These are phyloP conservation scores for Cosmia trapezina DNA, from an alignment of 2,888 invertebrate species.

Conservation along the genomic window DNA sequence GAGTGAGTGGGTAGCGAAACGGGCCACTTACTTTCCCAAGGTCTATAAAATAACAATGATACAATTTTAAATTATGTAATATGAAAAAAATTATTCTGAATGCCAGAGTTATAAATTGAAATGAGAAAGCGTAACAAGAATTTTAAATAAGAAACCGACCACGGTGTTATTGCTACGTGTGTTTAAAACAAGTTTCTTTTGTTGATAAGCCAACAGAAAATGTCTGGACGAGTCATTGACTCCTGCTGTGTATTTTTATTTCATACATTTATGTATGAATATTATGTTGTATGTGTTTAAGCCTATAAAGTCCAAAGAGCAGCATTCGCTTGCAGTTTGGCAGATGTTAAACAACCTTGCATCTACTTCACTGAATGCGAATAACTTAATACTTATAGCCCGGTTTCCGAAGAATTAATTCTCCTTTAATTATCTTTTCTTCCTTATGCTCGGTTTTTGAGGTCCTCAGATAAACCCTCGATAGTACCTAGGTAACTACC, in stretches of 20 bases:
- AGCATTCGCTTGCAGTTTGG: neutral
- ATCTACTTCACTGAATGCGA: slow-evolving; percentile 10
- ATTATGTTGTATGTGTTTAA: slow-evolving; percentile 20
- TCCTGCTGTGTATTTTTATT: slow-evolving; percentile 68
- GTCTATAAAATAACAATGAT: slow-evolving; percentile 59
- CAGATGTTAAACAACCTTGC: slow-evolving; percentile 7
- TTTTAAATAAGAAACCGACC: slow-evolving; percentile 79
- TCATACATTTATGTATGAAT: slow-evolving; percentile 60
- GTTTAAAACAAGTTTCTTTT: slow-evolving; percentile 86
- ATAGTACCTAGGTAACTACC: too few species aligned
- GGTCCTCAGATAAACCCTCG: too few species aligned
- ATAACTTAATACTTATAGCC: too few species aligned
- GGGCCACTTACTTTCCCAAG: slow-evolving; percentile 42
- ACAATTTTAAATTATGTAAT: slow-evolving; percentile 69
- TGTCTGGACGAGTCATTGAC: slow-evolving; percentile 81
- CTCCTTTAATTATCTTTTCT: too few species aligned
- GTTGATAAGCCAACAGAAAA: slow-evolving; percentile 83
- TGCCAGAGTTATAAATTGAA: slow-evolving; percentile 77
- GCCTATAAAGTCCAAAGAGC: neutral
- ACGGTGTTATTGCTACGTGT: slow-evolving; percentile 76
- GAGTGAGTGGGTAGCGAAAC: slow-evolving; percentile 13
- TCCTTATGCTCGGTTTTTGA: too few species aligned
- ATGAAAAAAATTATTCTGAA: slow-evolving; percentile 66
- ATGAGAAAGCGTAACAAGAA: slow-evolving; percentile 85
- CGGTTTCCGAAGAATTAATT: too few species aligned